Conservation (phyloP, 30 jellyfish, hydroid and myxozoan genomes). For the Hydractinia symbiolongicarpus region DNA sequence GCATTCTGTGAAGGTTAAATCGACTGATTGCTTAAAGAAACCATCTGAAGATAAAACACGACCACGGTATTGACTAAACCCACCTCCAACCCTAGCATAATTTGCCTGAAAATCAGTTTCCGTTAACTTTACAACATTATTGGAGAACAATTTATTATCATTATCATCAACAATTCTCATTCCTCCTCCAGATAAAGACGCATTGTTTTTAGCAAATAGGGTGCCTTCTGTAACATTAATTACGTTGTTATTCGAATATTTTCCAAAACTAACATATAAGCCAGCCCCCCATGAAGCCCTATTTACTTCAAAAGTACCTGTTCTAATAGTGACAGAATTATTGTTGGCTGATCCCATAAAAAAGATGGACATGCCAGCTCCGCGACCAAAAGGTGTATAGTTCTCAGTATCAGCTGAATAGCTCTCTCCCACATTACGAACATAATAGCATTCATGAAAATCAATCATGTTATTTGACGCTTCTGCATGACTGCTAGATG, state of each 20-base stretch:
- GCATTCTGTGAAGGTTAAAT: background rate
- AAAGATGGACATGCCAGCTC: background rate
- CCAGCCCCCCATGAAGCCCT: background rate
- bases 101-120: background rate
- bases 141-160: background rate
- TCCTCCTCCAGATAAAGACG: conserved; percentile 8
- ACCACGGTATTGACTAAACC: background rate
- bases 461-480: background rate
- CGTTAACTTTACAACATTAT: background rate
- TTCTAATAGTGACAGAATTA: background rate
- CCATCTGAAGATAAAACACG: background rate
- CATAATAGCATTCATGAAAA: background rate
- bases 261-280: background rate
- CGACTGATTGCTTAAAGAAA: background rate
- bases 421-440: background rate
- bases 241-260: background rate
- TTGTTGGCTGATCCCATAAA: background rate
- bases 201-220: background rate
- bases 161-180: background rate
- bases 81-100: background rate
- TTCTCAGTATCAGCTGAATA: background rate
- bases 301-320: background rate
- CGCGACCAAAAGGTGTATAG: conserved; percentile 1
- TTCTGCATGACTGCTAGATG: background rate
- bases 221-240: background rate